Evolutionary conservation across 2,113 vertebrate species (phyloP).

Genomic region (Neotoma lepida): DNA sequence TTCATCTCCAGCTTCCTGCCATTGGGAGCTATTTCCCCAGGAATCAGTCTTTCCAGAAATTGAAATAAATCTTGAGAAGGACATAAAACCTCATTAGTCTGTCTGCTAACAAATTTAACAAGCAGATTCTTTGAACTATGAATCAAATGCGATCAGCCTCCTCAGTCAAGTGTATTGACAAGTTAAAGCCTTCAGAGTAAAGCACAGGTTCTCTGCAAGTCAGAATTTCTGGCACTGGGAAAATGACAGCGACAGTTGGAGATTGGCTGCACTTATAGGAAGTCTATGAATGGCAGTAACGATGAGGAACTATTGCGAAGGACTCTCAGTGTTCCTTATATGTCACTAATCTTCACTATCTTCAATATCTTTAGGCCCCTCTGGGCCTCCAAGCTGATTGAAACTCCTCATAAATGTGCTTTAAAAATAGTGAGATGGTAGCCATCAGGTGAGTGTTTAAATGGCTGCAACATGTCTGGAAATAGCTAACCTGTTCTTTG

Average conservation of each 20-base stretch:
- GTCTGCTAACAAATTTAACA: neutral
- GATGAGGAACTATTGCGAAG: neutral
- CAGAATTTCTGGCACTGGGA: neutral
- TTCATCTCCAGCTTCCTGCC: neutral
- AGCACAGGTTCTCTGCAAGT: neutral
- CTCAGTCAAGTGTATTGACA: neutral
- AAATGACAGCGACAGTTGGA: neutral
- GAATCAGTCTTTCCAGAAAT: neutral
- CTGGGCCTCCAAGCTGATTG: neutral
- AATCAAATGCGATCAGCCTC: slow-evolving; percentile 15
- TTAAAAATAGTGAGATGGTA: slow-evolving; percentile 5
- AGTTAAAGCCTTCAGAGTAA: slow-evolving; percentile 6
- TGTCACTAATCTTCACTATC: neutral
- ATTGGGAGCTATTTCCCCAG: neutral
- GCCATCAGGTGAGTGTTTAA: neutral
- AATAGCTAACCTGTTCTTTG: slow-evolving; percentile 53
- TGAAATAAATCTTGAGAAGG: neutral
- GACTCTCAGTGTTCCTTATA: neutral
- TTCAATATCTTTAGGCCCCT: neutral
- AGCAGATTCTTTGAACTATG: slow-evolving; percentile 15
- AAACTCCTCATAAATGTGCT: slow-evolving; percentile 40
- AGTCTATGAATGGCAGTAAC: neutral
- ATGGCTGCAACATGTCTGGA: slow-evolving; percentile 3
- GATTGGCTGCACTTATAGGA: neutral
- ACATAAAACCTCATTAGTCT: neutral